Percentiles rank a stretch among this genome's conserved stretches.
Conservation (phyloP, 2,797 vertebrate species). For the Sciurus vulgaris region DNA sequence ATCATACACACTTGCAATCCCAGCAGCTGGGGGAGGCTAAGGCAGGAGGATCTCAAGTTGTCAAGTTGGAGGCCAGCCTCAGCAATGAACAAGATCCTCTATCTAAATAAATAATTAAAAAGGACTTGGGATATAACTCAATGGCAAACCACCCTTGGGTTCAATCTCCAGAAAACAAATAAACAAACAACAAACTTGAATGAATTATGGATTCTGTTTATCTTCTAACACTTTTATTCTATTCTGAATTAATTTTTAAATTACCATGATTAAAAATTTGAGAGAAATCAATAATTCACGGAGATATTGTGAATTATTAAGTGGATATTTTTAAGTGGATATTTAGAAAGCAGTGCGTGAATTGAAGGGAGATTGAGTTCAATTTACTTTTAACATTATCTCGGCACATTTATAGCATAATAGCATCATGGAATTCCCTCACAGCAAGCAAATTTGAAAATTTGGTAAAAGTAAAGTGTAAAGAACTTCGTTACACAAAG, state of each 20-base stretch:
- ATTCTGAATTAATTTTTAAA: background rate
- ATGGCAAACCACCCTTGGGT: no score
- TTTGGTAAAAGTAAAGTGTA: background rate
- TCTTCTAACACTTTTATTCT: background rate
- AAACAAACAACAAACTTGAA: background rate
- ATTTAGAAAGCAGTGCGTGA: background rate
- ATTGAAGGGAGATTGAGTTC: background rate
- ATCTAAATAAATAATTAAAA: no score
- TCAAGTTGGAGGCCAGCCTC: no score
- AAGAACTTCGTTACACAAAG: background rate
- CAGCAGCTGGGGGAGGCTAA: no score
- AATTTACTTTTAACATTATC: constrained; percentile 5
- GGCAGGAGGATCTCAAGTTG: no score
- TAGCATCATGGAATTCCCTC: background rate
- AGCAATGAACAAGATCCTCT: no score
- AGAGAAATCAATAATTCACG: background rate
- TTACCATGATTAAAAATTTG: background rate
- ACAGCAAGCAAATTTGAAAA: background rate
- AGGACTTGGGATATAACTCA: no score
- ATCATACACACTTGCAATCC: no score
- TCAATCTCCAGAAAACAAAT: no score
- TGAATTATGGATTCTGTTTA: background rate
- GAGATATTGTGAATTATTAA: background rate
- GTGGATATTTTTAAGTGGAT: background rate
- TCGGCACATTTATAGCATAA: background rate